Base-by-base conservation (phyloP, 53 echinoderm and acorn worm species). In the Hippasteria phrygiana region DNA sequence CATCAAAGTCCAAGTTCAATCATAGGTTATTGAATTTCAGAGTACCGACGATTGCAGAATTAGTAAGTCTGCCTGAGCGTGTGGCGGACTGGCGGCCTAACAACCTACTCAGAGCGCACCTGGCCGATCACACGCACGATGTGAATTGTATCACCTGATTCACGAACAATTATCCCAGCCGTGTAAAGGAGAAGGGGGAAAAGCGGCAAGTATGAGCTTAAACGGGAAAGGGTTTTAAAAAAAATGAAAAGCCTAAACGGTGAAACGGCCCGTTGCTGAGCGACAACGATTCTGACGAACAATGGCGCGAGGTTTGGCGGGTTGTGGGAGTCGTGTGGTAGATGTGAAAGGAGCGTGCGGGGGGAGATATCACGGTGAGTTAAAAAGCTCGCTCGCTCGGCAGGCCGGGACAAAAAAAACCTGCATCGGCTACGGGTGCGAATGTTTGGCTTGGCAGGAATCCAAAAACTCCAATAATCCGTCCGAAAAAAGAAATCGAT, bases 301-400 rank as follows among this genome's bases (percentile, higher is more conserved):
- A 85, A 85, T 82, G 85, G 71, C 85, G 70, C 34, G 64, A 71
- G 85, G 13, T 85, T 85, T 85, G 85, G 65, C 81, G 81, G 71
- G 31, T 46, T 4, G 36, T 14, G 70, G 34, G 71, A 50, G 85
- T 85, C 85, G 85, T 85, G 85, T 85, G 71, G 41, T 69, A 50
- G 71, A 70, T 54, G 48, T 69, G 85, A 85, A 53, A 51, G 71
- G 16, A 82, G 48, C 82, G 66, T 82, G 64, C 27, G 62, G 16
- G 43, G 28, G 29, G 20, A 24, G 43, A 31, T 42, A 71, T 71
- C 38, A 81, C 64, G 36, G 64, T 43, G 63, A 12, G 62, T 41
- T 33, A 80, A 62, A 38, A 24, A 39, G 24, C 38, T 26, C 32
- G 41, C n/a, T 71, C 69, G 35, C 70, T 48, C 13, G 32, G 13